These are phyloP conservation scores for Laupala kohalensis DNA, from an alignment of 1,140 invertebrate genomes.

Conservation along the genomic window DNA sequence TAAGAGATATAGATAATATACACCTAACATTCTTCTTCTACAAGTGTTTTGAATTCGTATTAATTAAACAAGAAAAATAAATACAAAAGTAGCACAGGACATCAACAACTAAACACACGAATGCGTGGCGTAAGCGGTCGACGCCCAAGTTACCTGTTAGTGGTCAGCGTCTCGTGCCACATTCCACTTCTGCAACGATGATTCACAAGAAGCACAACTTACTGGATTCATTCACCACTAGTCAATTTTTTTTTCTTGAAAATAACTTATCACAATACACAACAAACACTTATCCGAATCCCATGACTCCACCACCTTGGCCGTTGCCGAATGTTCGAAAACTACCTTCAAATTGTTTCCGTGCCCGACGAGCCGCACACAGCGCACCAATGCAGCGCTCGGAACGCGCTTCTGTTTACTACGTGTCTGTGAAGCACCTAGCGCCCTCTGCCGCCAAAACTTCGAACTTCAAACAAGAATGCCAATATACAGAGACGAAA, in stretches of 20 bases:
- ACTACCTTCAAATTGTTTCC: neutral
- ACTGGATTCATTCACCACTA: neutral
- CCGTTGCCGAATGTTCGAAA: neutral
- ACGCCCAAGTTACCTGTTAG: neutral
- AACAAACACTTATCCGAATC: neutral
- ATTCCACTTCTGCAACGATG: neutral
- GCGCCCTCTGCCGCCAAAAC: neutral
- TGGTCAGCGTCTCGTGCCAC: neutral
- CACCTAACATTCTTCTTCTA: too few species aligned
- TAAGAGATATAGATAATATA: too few species aligned
- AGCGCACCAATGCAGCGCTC: neutral
- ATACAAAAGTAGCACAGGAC: too few species aligned
- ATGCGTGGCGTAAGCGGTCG: neutral
- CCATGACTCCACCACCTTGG: neutral
- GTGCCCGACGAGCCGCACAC: neutral
- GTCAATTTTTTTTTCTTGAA: neutral
- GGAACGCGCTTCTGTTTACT: neutral
- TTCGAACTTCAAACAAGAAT: neutral
- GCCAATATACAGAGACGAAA: too few species aligned
- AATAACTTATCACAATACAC: neutral
- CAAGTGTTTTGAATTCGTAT: too few species aligned
- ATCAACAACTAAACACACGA: too few species aligned
- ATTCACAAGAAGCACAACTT: neutral
- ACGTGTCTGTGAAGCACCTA: neutral
- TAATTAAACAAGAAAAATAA: too few species aligned